Evolutionary conservation across 2,888 invertebrate genomes (phyloP).

Genomic region (Agrochola circellaris): DNA sequence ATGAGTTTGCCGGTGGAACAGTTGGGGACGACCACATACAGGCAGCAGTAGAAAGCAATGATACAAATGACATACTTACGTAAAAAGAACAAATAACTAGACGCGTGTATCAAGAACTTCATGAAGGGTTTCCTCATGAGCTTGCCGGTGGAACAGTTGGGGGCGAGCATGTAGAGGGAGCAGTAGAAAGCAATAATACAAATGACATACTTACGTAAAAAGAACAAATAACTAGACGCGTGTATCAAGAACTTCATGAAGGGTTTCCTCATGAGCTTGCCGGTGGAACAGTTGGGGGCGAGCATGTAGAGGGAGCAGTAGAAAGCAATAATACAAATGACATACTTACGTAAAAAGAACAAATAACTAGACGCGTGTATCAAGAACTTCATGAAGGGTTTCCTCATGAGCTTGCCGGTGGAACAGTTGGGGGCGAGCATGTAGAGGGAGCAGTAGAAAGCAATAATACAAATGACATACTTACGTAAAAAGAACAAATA

Average conservation of each 20-base stretch:
- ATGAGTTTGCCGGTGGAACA: slow-evolving; percentile 95
- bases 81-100: slow-evolving; percentile 96
- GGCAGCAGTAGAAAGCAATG: slow-evolving; percentile 69
- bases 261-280: slow-evolving; percentile 95
- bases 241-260: slow-evolving; percentile 99
- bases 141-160: slow-evolving; percentile 94
- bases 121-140: slow-evolving; percentile 98
- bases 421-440: slow-evolving; percentile 95
- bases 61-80: background rate
- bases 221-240: slow-evolving; percentile 97
- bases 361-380: slow-evolving; percentile 98
- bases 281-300: slow-evolving; percentile 95
- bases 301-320: slow-evolving; percentile 93
- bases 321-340: background rate
- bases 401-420: slow-evolving; percentile 94
- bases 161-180: slow-evolving; percentile 95
- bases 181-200: background rate
- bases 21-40: slow-evolving; percentile 96
- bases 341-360: slow-evolving; percentile 91
- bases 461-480: background rate
- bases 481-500: slow-evolving; percentile 94
- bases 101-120: slow-evolving; percentile 98
- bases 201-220: slow-evolving; percentile 74
- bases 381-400: slow-evolving; percentile 99
- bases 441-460: slow-evolving; percentile 90